Conservation (phyloP, 2,797 vertebrate genomes). For the Chrosomus eos region DNA sequence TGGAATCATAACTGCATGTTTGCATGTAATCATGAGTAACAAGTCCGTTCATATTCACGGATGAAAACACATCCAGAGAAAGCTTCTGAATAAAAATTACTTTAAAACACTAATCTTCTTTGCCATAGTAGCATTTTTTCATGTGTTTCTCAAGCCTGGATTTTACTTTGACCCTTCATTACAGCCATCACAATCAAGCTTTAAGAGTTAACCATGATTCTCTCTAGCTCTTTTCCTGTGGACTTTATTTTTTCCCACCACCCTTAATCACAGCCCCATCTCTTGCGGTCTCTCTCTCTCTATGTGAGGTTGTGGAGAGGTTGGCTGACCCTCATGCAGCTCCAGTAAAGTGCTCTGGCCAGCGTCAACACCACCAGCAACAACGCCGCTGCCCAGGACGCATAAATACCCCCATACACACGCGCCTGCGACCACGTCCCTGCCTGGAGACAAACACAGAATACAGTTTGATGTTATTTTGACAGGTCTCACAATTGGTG, state of each 20-base stretch:
- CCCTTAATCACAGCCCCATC: not conserved
- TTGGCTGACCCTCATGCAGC: conserved; percentile 93
- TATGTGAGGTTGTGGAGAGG: conserved; percentile 91
- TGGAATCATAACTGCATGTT: conserved; percentile 42
- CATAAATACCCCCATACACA: conserved; percentile 87
- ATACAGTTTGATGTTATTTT: not conserved
- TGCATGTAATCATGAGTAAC: conserved; percentile 48
- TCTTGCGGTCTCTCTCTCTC: not conserved
- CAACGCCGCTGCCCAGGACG: conserved; percentile 86
- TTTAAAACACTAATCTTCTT: conserved; percentile 54
- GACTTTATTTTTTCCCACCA: not conserved
- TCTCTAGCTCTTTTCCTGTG: not conserved
- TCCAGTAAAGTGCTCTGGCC: conserved; percentile 90
- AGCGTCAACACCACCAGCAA: conserved; percentile 85
- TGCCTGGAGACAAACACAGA: conserved; percentile 71
- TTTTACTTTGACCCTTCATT: conserved; percentile 31
- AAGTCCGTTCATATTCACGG: conserved; percentile 33
- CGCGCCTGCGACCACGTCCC: conserved; percentile 87
- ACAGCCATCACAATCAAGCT: conserved; percentile 25
- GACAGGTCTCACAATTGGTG: not conserved
- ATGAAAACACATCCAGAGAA: conserved; percentile 47
- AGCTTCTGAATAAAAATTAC: conserved; percentile 55
- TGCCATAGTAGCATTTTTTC: conserved; percentile 16
- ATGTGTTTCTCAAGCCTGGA: conserved; percentile 39
- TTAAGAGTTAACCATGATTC: conserved; percentile 23